Evolutionary conservation across 2,888 invertebrate species (phyloP).

Genomic region (Epirrhoe tristata): DNA sequence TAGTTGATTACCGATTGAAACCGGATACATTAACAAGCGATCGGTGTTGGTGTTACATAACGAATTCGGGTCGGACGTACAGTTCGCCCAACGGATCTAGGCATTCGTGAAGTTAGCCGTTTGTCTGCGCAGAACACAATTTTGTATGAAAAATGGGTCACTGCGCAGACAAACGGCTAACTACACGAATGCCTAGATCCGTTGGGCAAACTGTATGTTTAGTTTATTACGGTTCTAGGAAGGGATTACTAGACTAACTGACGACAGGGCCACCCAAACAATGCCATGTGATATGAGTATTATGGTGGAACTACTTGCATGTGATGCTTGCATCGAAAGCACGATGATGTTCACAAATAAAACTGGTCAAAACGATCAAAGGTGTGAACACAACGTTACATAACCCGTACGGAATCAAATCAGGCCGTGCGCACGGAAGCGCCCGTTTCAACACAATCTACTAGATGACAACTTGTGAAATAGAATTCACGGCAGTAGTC

Average conservation of each 20-base stretch:
- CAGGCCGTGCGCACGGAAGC: slow-evolving; percentile 34
- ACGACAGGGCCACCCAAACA: slow-evolving; percentile 7
- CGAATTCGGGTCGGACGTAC: slow-evolving; percentile 26
- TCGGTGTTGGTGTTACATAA: slow-evolving; percentile 23
- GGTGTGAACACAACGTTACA: slow-evolving; percentile 20
- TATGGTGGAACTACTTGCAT: no score
- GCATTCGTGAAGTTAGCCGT: no score
- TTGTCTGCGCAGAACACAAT: no score
- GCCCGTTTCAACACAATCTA: slow-evolving; percentile 31
- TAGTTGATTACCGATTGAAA: slow-evolving; percentile 20
- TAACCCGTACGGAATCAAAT: slow-evolving; percentile 20
- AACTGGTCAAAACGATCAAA: background rate
- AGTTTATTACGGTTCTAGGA: slow-evolving; percentile 30
- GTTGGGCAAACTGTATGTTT: no score
- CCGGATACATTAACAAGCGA: slow-evolving; percentile 32
- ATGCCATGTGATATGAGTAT: no score
- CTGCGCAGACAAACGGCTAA: no score
- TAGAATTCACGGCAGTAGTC: slow-evolving; percentile 20
- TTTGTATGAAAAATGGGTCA: no score
- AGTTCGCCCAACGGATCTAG: no score
- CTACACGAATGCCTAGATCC: no score
- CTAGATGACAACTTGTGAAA: slow-evolving; percentile 25
- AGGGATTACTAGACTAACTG: background rate
- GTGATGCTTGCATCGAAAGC: no score
- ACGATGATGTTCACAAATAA: background rate